These are phyloP conservation scores for Pipra filicauda DNA, from an alignment of 2,113 vertebrate species.

Conservation along the genomic window DNA sequence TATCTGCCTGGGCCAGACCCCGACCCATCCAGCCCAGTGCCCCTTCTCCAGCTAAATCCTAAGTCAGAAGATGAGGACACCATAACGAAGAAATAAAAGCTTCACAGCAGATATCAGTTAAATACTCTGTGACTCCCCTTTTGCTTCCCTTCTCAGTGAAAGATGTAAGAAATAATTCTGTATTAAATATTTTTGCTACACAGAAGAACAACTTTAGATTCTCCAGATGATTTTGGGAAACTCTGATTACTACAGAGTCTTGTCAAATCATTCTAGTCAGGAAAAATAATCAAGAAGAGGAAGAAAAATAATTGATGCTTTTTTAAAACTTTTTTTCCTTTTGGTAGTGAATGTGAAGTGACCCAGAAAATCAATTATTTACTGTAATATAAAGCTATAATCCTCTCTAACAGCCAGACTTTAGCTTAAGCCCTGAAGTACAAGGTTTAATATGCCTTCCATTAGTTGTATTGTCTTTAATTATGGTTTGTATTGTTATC, in stretches of 20 bases:
- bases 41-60: background rate
- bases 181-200: background rate
- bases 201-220: background rate
- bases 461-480: conserved; percentile 13
- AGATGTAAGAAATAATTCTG: background rate
- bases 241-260: background rate
- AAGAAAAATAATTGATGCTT: background rate
- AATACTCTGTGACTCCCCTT: background rate
- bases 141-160: background rate
- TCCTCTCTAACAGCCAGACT: conserved; percentile 1
- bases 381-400: conserved; percentile 5
- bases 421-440: conserved; percentile 19
- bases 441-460: conserved; percentile 9
- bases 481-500: background rate
- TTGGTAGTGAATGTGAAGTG: background rate
- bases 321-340: background rate
- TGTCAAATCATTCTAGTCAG: background rate
- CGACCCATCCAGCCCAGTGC: fast-evolving
- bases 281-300: background rate
- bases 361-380: conserved; percentile 49
- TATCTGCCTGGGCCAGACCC: background rate
- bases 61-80: background rate
- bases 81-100: background rate
- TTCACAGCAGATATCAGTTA: background rate
- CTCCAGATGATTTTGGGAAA: background rate